These are phyloP conservation scores for Cotesia vestalis DNA, from an alignment of 1,140 invertebrate species.

Conservation along the genomic window DNA sequence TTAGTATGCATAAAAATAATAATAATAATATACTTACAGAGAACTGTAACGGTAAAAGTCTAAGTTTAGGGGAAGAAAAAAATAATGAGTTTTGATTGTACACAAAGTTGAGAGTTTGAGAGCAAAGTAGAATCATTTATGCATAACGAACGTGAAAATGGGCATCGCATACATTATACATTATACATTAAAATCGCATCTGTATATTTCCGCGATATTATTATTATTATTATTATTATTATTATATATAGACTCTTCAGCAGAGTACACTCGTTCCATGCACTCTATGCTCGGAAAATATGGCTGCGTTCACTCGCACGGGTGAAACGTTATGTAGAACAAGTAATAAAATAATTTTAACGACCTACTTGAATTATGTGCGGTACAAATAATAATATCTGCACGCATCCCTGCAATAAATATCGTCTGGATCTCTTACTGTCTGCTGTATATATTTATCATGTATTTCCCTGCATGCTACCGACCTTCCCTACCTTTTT, in stretches of 20 bases:
- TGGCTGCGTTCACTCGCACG: conserved; percentile 11
- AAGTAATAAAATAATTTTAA: conserved; percentile 65
- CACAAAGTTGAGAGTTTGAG: background rate
- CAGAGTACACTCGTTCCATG: no score
- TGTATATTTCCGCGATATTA: background rate
- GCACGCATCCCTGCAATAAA: conserved; percentile 63
- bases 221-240: background rate
- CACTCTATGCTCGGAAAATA: conserved; percentile 13
- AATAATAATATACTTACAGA: no score
- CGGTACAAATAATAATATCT: conserved; percentile 64
- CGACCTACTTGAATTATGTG: conserved; percentile 63
- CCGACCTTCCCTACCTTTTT: conserved; percentile 6
- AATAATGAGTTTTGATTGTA: conserved; percentile 19
- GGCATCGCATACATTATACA: background rate
- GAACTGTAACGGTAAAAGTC: background rate
- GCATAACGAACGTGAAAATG: conserved; percentile 22
- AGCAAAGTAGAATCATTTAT: background rate
- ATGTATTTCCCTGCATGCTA: conserved; percentile 1
- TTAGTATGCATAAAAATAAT: no score
- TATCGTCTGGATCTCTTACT: conserved; percentile 40
- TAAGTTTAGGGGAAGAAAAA: background rate
- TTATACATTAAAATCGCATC: conserved; percentile 1
- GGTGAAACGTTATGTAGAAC: conserved; percentile 55
- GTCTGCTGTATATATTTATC: conserved; percentile 10
- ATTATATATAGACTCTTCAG: background rate